Evolutionary conservation across 2,113 vertebrate species (phyloP).

Genomic region (Saimiri boliviensis): DNA sequence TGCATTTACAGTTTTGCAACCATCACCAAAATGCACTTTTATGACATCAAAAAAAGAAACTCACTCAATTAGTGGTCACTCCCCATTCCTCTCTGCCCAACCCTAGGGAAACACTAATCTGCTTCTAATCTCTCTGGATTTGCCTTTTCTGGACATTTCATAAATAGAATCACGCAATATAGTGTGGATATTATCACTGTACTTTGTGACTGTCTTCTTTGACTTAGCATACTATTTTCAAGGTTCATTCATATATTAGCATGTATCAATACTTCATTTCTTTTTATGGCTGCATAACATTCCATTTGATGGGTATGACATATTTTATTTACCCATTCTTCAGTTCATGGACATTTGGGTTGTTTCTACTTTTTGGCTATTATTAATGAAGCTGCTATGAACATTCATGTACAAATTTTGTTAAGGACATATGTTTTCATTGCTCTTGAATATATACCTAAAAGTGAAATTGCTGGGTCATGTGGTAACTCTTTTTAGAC

Average conservation of each 20-base stretch:
- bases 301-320: not conserved
- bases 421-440: not conserved
- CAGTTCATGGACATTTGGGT: not conserved
- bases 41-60: not conserved
- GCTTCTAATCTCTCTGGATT: not conserved
- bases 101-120: not conserved
- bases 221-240: not conserved
- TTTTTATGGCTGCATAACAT: not conserved
- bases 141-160: not conserved
- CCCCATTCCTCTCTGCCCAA: not conserved
- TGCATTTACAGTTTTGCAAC: not conserved
- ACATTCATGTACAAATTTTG: not conserved
- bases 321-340: not conserved
- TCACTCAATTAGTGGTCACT: not conserved
- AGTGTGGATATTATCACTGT: too few relatives aligned
- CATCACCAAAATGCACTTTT: not conserved
- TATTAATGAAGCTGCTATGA: not conserved
- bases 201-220: not conserved
- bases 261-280: not conserved
- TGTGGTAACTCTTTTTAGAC: not conserved
- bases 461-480: not conserved
- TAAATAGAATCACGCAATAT: not conserved
- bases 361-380: not conserved
- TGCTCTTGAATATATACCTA: not conserved
- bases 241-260: not conserved